These are phyloP conservation scores for Tympanoctomys barrerae DNA, from an alignment of 2,797 vertebrate species.

Conservation along the genomic window DNA sequence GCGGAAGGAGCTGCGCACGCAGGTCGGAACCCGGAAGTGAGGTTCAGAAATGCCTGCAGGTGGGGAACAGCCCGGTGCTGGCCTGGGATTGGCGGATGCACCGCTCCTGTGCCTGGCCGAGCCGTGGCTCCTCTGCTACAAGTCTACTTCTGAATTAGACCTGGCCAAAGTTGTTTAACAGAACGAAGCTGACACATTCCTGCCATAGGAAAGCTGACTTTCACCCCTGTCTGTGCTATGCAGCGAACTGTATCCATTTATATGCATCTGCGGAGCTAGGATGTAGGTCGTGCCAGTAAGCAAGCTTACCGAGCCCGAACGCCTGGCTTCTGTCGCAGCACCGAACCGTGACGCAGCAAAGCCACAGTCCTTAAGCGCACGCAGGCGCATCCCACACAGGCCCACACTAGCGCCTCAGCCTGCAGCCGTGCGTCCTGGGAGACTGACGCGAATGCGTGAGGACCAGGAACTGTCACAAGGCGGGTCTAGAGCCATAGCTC, in stretches of 20 bases:
- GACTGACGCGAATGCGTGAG: background rate
- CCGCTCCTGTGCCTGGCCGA: background rate
- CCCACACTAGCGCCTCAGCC: too few species aligned
- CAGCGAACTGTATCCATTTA: background rate
- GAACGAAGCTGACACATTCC: background rate
- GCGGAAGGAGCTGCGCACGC: background rate
- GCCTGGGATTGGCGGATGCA: background rate
- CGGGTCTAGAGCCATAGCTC: background rate
- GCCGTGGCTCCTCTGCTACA: background rate
- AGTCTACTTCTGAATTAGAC: background rate
- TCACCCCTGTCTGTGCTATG: background rate
- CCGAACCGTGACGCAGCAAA: background rate
- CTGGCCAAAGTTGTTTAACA: background rate
- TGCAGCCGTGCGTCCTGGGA: background rate
- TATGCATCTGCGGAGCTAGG: background rate
- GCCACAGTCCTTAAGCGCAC: background rate
- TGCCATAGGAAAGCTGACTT: background rate
- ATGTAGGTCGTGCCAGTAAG: background rate
- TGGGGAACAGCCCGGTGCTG: background rate
- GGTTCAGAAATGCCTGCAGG: background rate
- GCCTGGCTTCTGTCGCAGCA: background rate
- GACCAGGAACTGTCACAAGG: conserved; percentile 24
- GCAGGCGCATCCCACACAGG: background rate
- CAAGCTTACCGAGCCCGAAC: background rate
- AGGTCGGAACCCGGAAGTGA: too few species aligned